Evolutionary conservation across 1,140 invertebrate species (phyloP).

Genomic region (Zaprionus davidi): DNA sequence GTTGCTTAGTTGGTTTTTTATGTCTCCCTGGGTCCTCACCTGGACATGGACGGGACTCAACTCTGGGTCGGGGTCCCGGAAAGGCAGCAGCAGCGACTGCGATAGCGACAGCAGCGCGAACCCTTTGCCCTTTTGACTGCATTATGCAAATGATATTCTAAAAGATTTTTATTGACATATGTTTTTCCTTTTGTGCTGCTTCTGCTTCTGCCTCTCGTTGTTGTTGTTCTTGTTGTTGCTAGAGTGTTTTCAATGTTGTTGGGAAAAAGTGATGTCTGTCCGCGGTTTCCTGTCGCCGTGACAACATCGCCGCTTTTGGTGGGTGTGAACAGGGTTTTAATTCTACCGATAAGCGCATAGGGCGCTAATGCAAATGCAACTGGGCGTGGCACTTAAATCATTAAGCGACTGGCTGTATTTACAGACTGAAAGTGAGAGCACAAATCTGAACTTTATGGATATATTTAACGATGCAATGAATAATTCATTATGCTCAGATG

Average conservation of each 20-base stretch:
- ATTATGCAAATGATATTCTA: slow-evolving; percentile 75
- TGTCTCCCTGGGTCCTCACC: slow-evolving; percentile 41
- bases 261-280: slow-evolving; percentile 23
- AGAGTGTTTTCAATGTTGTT: not conserved
- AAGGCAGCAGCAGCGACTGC: slow-evolving; percentile 13
- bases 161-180: slow-evolving; percentile 82
- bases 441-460: slow-evolving; percentile 66
- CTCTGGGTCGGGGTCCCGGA: slow-evolving; percentile 19
- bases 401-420: slow-evolving; percentile 18
- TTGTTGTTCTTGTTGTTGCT: slow-evolving; percentile 1
- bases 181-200: slow-evolving; percentile 58
- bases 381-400: slow-evolving; percentile 21
- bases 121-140: slow-evolving; percentile 79
- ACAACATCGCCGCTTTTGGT: slow-evolving; percentile 53
- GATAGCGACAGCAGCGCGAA: slow-evolving; percentile 42
- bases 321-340: slow-evolving; percentile 79
- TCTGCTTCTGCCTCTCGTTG: slow-evolving; percentile 13
- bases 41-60: slow-evolving; percentile 17
- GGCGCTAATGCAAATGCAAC: slow-evolving; percentile 43
- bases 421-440: slow-evolving; percentile 64
- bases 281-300: slow-evolving; percentile 67
- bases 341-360: slow-evolving; percentile 26
- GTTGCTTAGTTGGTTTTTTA: slow-evolving; percentile 57
- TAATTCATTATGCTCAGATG: slow-evolving; percentile 62
- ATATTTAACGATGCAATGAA: slow-evolving; percentile 66